Base-by-base conservation (phyloP, 2,888 invertebrate species). In the Melipona beecheii region DNA sequence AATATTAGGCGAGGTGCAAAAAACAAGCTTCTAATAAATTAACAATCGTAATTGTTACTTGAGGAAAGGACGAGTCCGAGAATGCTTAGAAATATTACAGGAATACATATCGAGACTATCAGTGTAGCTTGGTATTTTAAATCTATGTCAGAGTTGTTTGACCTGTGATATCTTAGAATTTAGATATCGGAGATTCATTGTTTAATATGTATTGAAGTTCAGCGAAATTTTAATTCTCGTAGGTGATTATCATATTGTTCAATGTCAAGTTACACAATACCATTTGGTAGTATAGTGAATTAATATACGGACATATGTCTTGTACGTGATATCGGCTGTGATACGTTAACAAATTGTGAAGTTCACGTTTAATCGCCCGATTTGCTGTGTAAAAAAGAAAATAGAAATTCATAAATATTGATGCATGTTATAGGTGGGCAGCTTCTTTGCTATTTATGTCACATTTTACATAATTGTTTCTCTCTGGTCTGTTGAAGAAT, bases 131-230 rank as follows among this genome's bases (percentile, higher is more conserved):
- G 85, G 74, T 84, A 84, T 85, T 81, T 80, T 80, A 85, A 84
- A 85, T 85, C 80, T 75, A 74, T 77, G 78, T 78, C 88, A 84
- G 82, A 86, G 79, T 65, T 72, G 75, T 70, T 82, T 80, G 86
- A 86, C 82, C 84, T 80, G 78, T 56, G 68, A 86, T 85, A 81
- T 78, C 74, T 81, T 68, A 69, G 43, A 81, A 85, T 79, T 84
- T 71, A 27, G 76, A 75, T 77, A 75, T 68, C 75, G 64, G 71
- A 49, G 62, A 69, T 68, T 56, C 60, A 21, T 24, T 62, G 69
- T 73, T 21, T 69, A 50, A 69, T 76, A 64, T 75, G 56, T 31
- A 27, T 49, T 36, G 64, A 52, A 62, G 65, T 62, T 76, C 56
- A 64, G 4, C 27, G 49, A 74, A 75, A 62, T 76, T 50, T 75